Percentiles rank a stretch among this genome's conserved stretches.
Evolutionary conservation across 35 echinoderm and acorn worm genomes (phyloP).

Genomic region (Diadema setosum): DNA sequence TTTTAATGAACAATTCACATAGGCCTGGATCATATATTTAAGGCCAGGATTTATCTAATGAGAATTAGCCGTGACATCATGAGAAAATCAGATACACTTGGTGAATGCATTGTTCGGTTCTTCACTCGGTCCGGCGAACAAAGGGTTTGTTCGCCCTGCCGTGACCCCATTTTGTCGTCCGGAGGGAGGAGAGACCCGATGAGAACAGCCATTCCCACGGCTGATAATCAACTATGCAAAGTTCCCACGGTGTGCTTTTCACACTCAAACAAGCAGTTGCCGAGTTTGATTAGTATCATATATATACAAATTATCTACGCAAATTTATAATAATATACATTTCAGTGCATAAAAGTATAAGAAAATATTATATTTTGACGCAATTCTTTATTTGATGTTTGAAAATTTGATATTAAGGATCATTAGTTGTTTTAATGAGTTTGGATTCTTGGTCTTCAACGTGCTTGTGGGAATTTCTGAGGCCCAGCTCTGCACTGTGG

Average conservation of each 20-base stretch:
- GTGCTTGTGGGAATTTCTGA: neutral
- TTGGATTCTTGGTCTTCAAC: neutral
- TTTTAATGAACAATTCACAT: neutral
- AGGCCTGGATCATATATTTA: neutral
- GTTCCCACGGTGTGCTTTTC: slow-evolving; percentile 33
- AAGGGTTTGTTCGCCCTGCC: neutral
- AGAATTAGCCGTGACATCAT: neutral
- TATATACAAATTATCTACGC: neutral
- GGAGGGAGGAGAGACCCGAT: neutral
- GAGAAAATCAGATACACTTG: neutral
- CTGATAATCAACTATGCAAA: slow-evolving; percentile 27
- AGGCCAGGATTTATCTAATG: neutral
- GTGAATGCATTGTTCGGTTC: neutral
- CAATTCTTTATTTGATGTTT: neutral
- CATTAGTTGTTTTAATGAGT: neutral
- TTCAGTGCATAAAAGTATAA: neutral
- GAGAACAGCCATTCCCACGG: slow-evolving; percentile 23
- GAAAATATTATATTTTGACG: neutral
- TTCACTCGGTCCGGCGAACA: neutral
- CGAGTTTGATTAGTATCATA: neutral
- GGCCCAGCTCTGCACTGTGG: too few relatives aligned
- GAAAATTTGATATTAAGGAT: neutral
- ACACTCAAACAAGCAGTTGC: neutral
- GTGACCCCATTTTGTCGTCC: slow-evolving; percentile 14
- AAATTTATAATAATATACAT: neutral